Percentiles rank a stretch among this genome's conserved stretches.
These are phyloP conservation scores for Onychomys torridus DNA, from an alignment of 2,797 vertebrate genomes.

Conservation along the genomic window DNA sequence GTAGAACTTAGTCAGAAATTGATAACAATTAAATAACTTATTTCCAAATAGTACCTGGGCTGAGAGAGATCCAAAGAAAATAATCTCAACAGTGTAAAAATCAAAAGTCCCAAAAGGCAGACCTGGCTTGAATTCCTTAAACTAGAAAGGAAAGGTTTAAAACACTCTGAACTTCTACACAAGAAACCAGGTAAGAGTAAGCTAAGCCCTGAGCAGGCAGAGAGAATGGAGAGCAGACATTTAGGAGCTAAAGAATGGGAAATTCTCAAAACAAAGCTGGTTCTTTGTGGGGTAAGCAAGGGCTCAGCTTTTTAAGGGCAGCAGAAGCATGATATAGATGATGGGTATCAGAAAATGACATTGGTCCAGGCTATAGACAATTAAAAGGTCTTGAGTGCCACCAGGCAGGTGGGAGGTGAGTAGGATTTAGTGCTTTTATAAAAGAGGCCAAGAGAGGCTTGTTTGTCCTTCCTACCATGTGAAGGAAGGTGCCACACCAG, in stretches of 20 bases:
- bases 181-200: constrained; percentile 10
- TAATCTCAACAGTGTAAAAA: background rate
- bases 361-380: background rate
- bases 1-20: constrained; percentile 37
- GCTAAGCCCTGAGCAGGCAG: background rate
- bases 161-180: background rate
- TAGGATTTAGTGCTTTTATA: background rate
- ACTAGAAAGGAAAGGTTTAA: background rate
- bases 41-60: constrained; percentile 8
- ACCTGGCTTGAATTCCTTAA: background rate
- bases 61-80: background rate
- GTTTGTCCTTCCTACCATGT: background rate
- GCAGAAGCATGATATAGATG: background rate
- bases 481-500: background rate
- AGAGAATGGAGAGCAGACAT: background rate
- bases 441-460: background rate
- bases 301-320: background rate
- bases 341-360: background rate
- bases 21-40: constrained; percentile 5
- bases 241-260: constrained; percentile 1
- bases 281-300: background rate
- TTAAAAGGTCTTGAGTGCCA: background rate
- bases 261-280: background rate
- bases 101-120: background rate
- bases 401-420: background rate